These are phyloP conservation scores for Sternotherus odoratus DNA, from an alignment of 2,797 vertebrate genomes.

Conservation along the genomic window DNA sequence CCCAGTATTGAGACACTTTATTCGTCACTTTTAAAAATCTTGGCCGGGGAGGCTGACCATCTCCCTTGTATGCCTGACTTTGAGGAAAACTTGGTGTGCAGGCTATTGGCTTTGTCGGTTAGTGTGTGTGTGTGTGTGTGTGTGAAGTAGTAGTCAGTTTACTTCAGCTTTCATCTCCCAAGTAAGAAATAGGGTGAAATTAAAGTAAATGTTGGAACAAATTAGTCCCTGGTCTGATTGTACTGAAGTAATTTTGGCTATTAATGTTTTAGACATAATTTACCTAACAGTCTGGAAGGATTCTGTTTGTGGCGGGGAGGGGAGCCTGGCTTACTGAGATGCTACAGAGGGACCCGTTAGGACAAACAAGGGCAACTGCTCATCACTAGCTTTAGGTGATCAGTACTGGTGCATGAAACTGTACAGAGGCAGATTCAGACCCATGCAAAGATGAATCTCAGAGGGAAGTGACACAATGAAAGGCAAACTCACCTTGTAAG, in stretches of 20 bases:
- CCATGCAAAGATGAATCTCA: background rate
- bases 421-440: background rate
- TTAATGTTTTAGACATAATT: background rate
- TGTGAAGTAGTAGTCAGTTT: accelerated
- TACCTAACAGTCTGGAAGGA: background rate
- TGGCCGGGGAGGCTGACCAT: accelerated
- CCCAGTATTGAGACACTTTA: background rate
- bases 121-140: too few relatives aligned
- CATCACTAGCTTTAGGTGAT: accelerated
- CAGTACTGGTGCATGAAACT: background rate
- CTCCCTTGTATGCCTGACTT: background rate
- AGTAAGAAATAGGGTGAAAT: background rate
- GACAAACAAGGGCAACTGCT: background rate
- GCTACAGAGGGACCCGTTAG: background rate
- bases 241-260: accelerated
- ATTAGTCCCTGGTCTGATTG: background rate
- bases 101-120: background rate
- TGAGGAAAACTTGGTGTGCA: background rate
- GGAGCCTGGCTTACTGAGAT: background rate
- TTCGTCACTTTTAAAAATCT: background rate
- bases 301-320: background rate
- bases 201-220: background rate
- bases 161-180: background rate
- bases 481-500: background rate
- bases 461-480: background rate